Conservation (phyloP, 2,113 vertebrate genomes). For the Catharus minimus region DNA sequence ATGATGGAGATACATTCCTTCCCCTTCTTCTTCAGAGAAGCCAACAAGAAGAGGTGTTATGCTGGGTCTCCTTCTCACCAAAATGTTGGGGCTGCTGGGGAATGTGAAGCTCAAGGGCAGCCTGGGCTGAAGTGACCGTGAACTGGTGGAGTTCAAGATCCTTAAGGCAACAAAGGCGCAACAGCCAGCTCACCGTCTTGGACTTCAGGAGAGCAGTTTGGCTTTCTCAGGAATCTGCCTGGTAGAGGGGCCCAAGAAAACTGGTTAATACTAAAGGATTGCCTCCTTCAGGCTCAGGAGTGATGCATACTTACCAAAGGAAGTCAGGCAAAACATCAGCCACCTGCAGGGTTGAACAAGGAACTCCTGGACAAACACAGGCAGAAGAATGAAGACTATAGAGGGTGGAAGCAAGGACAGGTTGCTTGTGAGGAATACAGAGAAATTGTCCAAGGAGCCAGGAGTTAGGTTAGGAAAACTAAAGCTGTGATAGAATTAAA, state of each 20-base stretch:
- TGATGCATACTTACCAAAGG: background rate
- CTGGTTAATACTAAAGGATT: background rate
- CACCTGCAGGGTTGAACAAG: background rate
- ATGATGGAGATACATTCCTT: background rate
- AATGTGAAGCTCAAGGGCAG: background rate
- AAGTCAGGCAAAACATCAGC: background rate
- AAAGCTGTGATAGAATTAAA: background rate
- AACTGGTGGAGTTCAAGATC: background rate
- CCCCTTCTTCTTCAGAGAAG: fast-evolving
- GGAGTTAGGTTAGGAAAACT: background rate
- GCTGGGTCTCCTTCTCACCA: background rate
- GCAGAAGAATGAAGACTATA: background rate
- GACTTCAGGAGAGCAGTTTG: background rate
- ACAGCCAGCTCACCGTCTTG: background rate
- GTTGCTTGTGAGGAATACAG: background rate
- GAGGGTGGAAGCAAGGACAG: background rate
- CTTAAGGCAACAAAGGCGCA: background rate
- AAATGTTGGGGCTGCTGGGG: background rate
- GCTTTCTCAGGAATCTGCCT: background rate
- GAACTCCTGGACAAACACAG: background rate
- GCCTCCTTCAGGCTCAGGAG: background rate
- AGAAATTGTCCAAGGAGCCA: background rate
- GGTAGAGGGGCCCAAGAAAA: background rate
- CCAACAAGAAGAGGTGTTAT: background rate
- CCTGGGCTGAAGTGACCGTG: background rate